These are phyloP conservation scores for Fissipunctia ypsillon DNA, from an alignment of 2,888 invertebrate species.

Conservation along the genomic window DNA sequence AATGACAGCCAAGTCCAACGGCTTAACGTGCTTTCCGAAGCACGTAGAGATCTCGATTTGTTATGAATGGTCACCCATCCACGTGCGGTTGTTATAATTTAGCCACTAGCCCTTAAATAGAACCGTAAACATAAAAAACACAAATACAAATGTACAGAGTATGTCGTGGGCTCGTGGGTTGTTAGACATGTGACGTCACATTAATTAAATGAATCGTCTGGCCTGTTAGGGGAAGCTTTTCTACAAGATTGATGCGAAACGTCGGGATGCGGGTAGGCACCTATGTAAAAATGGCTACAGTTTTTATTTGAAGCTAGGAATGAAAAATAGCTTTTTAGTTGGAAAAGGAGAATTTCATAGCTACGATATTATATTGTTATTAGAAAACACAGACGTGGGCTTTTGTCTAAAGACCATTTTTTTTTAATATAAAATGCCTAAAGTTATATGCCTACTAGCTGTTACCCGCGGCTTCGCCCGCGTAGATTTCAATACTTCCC, in stretches of 20 bases:
- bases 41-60: background rate
- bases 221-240: constrained; percentile 4
- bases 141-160: background rate
- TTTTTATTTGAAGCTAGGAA: constrained; percentile 24
- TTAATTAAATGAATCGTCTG: constrained; percentile 35
- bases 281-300: constrained; percentile 28
- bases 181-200: constrained; percentile 23
- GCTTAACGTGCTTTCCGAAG: too few relatives aligned
- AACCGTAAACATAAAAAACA: constrained; percentile 3
- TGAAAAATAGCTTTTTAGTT: background rate
- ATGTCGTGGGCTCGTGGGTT: background rate
- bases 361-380: background rate
- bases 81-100: background rate
- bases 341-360: background rate
- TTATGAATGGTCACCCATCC: background rate
- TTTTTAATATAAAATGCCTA: background rate
- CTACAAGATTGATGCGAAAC: constrained; percentile 46
- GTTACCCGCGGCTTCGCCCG: too few relatives aligned
- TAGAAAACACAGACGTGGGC: background rate
- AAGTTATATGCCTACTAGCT: too few relatives aligned
- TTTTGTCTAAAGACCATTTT: background rate
- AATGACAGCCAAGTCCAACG: too few relatives aligned
- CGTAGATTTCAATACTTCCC: too few relatives aligned
- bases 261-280: constrained; percentile 30
- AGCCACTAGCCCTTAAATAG: background rate